A percentile compares a stretch with the other conserved stretches of the same genome.
Evolutionary conservation across 2,113 vertebrate species (phyloP).

Genomic region (Ctenodactylus gundi): DNA sequence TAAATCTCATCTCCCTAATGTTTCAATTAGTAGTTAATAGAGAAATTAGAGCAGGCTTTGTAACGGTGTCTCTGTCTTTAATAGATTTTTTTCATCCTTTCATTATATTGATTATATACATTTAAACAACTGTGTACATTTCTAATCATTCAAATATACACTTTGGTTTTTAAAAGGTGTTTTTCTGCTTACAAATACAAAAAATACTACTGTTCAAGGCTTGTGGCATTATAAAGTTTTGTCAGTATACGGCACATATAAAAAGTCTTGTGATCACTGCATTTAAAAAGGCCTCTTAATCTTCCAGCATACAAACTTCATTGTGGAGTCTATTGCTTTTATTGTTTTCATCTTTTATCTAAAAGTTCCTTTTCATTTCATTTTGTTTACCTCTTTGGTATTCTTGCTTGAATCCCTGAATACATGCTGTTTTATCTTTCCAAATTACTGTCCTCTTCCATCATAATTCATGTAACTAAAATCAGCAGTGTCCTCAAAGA

Average conservation of each 20-base stretch:
- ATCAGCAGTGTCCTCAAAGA: constrained; percentile 48
- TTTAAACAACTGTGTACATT: not conserved
- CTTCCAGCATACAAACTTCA: not conserved
- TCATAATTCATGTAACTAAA: constrained; percentile 44
- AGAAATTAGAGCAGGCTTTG: not conserved
- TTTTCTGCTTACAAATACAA: not conserved
- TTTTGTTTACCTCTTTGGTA: constrained; percentile 23
- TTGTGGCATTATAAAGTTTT: not conserved
- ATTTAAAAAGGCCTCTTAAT: not conserved
- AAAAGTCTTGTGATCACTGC: not conserved
- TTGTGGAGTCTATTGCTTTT: not conserved
- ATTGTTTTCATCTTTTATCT: not conserved
- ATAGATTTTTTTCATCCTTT: not conserved
- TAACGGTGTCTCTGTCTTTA: not conserved
- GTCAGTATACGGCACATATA: not conserved
- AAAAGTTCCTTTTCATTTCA: not conserved
- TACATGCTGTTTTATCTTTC: not conserved
- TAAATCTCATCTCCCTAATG: not conserved
- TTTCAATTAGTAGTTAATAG: not conserved
- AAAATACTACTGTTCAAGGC: not conserved
- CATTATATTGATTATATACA: not conserved
- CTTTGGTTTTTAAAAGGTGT: constrained; percentile 3
- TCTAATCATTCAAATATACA: not conserved
- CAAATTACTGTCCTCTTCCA: not conserved
- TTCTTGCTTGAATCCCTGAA: constrained; percentile 38